These are phyloP conservation scores for Agrenia bidenticulata DNA, from an alignment of 2,888 invertebrate genomes.

Conservation along the genomic window DNA sequence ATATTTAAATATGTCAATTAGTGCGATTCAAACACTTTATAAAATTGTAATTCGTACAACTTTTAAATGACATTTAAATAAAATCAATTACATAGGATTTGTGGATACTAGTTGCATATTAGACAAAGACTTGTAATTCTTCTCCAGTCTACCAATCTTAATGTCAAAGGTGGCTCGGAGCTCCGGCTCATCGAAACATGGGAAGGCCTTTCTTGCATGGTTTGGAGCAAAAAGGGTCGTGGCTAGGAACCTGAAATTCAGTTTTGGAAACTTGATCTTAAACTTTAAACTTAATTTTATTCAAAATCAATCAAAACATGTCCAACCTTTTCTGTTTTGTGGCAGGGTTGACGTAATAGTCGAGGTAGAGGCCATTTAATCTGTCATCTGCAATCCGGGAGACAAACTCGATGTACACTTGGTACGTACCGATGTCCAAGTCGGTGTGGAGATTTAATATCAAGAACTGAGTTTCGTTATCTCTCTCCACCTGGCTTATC, in stretches of 20 bases:
- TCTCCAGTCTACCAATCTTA: slow-evolving; percentile 24
- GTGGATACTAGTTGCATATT: slow-evolving; percentile 28
- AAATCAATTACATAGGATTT: slow-evolving; percentile 24
- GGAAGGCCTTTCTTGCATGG: slow-evolving; percentile 37
- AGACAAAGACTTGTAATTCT: slow-evolving; percentile 30
- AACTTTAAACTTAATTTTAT: slow-evolving; percentile 1
- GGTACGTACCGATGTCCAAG: neutral
- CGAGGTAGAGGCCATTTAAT: slow-evolving; percentile 36
- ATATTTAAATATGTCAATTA: neutral
- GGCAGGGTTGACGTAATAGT: slow-evolving; percentile 33
- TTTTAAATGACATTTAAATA: neutral
- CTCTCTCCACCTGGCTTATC: slow-evolving; percentile 8
- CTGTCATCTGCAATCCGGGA: slow-evolving; percentile 32
- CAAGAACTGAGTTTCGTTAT: neutral
- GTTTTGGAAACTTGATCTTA: slow-evolving; percentile 1
- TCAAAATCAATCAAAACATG: neutral
- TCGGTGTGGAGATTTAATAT: neutral
- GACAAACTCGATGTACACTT: slow-evolving; percentile 26
- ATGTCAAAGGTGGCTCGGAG: slow-evolving; percentile 31
- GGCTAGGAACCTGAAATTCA: slow-evolving; percentile 29
- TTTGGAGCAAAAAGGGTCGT: slow-evolving; percentile 42
- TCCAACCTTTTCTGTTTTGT: slow-evolving; percentile 26
- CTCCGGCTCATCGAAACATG: slow-evolving; percentile 28
- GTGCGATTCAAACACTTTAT: too few species aligned
- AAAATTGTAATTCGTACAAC: neutral